Evolutionary conservation across 2,113 vertebrate species (phyloP), one percentile per base, ranked within the genome.

Genomic region (Ginglymostoma cirratum): DNA sequence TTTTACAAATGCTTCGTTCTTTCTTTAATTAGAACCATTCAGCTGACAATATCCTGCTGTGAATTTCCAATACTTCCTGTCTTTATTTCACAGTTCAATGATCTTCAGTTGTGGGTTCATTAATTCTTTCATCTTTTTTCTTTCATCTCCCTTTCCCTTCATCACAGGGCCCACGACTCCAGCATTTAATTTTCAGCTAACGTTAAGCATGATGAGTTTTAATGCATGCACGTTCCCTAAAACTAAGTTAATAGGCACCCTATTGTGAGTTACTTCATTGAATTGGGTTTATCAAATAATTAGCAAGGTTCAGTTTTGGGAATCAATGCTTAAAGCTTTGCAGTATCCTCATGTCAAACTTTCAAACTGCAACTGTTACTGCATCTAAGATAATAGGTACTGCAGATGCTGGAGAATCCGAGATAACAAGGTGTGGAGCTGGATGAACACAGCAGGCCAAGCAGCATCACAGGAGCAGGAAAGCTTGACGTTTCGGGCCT

Each of bases 71-170:
- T 24, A 90, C 30, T 61, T 90, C 52, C 48, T 61, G 52, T 5
- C 30, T n/a, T 90, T 90, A 90, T 61, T 90, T 90, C 45, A 94
- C 66, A 94, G n/a, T 69, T 69, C 65, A 66, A 24, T 94, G 7
- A 24, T 94, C n/a, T 94, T 94, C 65, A 42, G 90, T 42, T 67
- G 90, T 69, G 2, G 38, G 90, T 42, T 94, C 90, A 66, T 67
- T 90, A 61, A 90, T 90, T 42, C 61, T 89, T 89, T 89, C 27
- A 89, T 89, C 27, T 61, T 89, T 55, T 80, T 80, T 55, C 55
- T 94, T 94, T 69, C 65, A 67, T 69, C 65, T 67, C 24, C 66
- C 61, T 67, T 38, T 94, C 42, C 2, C n/a, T 66, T 23, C 65
- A 65, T 94, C 27, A 17, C 45, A 67, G 90, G 17, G 3, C 7